phyloP scores from a whole-genome alignment of 2,113 vertebrate genomes.

The Regulus satrapa region DNA sequence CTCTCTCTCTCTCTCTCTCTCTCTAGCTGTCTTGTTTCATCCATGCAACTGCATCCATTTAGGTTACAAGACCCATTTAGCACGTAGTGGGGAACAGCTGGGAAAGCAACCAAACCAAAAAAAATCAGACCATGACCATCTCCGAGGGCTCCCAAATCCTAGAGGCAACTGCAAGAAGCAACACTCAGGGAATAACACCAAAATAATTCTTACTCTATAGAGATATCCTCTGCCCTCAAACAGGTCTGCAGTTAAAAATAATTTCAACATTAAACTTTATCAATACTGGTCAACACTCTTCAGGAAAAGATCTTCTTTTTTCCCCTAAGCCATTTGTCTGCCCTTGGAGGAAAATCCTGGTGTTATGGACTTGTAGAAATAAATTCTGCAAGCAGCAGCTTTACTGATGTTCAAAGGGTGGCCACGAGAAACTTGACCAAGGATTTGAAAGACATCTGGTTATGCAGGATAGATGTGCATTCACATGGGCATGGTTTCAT shows the following conservation, averaged over 20 bases:
- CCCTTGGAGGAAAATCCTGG: not conserved
- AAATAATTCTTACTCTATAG: not conserved
- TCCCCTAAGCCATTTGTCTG: not conserved
- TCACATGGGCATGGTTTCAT: not conserved
- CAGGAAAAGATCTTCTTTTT: not conserved
- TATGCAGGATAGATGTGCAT: not conserved
- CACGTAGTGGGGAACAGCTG: not conserved
- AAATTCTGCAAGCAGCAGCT: not conserved
- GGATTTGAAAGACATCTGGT: not conserved
- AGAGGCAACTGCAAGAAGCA: not conserved
- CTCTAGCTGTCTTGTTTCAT: not conserved
- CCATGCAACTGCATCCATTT: not conserved
- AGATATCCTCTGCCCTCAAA: not conserved
- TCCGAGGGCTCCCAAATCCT: not conserved
- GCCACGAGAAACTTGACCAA: not conserved
- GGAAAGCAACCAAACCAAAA: not conserved
- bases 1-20: not conserved
- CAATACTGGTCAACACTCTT: not conserved
- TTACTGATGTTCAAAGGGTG: not conserved
- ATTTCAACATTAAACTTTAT: not conserved
- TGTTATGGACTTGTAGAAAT: not conserved
- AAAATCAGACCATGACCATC: not conserved
- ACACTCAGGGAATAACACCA: not conserved
- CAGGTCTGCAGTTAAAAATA: not conserved
- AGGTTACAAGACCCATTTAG: not conserved